A percentile compares a stretch with the other conserved stretches of the same genome.
phyloP scores from a whole-genome alignment of 2,113 vertebrate species.

The Actenoides lindsayi region DNA sequence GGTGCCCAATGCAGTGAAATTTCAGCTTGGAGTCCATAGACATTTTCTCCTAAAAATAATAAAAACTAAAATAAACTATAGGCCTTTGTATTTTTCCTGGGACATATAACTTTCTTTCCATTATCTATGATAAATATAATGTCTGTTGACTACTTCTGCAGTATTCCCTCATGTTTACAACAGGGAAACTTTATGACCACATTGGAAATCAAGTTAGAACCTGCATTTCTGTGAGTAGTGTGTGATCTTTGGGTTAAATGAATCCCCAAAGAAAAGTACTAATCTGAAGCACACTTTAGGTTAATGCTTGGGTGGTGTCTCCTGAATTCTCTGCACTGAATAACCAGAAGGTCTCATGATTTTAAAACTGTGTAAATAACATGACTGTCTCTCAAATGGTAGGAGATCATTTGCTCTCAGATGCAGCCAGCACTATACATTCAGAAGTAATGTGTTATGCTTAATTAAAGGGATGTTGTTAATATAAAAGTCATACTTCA shows the following conservation, averaged over 20 bases:
- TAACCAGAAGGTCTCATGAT: background rate
- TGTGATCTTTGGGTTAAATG: background rate
- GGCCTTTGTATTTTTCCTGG: fast-evolving
- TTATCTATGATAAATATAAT: background rate
- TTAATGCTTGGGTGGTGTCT: background rate
- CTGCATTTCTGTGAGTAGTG: background rate
- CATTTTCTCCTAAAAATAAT: background rate
- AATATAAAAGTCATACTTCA: slow-evolving; percentile 15
- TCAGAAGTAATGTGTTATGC: background rate
- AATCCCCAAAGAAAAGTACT: background rate
- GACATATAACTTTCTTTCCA: background rate
- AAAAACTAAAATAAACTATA: background rate
- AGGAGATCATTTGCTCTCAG: background rate
- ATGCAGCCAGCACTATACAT: background rate
- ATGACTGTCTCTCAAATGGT: background rate
- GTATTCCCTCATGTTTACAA: background rate
- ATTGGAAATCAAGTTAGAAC: background rate
- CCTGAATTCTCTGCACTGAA: background rate
- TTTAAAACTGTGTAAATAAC: background rate
- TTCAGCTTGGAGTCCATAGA: background rate
- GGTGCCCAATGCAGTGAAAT: background rate
- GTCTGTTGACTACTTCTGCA: background rate
- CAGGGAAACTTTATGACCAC: background rate
- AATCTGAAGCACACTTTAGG: background rate
- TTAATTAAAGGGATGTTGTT: slow-evolving; percentile 6